Base-by-base conservation (phyloP, 2,113 vertebrate species). In the Scopus umbretta region DNA sequence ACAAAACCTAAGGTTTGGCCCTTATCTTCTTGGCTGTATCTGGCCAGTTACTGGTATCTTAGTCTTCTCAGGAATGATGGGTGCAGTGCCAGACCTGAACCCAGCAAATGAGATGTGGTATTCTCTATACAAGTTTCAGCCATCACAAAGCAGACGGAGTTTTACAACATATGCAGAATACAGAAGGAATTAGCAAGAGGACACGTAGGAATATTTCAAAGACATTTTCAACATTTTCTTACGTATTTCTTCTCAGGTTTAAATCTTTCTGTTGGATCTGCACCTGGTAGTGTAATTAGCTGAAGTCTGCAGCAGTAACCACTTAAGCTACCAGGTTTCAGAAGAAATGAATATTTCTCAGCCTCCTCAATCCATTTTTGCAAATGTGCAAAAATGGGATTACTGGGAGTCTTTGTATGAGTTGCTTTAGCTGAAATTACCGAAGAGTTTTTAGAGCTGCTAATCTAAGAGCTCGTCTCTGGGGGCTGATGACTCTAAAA, bases 351-450 rank as follows among this genome's bases (percentile, higher is more conserved):
- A 76, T 70, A 23, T 90, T 79, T 93, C 79, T 88, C 66, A 90
- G 56, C 55, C 23, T 76, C 21, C 80, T 83, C 82, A 80, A 83
- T 93, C 79, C 92, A 58, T 83, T 90, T 86, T 92, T 93, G 75
- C 80, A 93, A 95, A 90, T 78, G 88, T 92, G 71, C 93, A 93
- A 82, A 96, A 97, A 96, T 93, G 85, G 92, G 92, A 96, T 97
- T 96, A 95, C 92, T 86, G 74, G 75, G 50, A 90, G 62, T 92
- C 71, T 96, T 92, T 96, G 88, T 86, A 47, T 9, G 38, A 59
- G 75, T 86, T 86, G 32, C 82, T 86, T 95, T 66, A 92, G 50
- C 88, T 93, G 38, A 90, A 96, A 88, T 88, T 96, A 85, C 82
- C 0, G 7, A 58, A 72, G 67, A 95, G 63, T 82, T 95, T 96